Percentiles rank a stretch among this genome's conserved stretches.
phyloP scores from a whole-genome alignment of 2,113 vertebrate species.

The pig (Sus scrofa) region DNA sequence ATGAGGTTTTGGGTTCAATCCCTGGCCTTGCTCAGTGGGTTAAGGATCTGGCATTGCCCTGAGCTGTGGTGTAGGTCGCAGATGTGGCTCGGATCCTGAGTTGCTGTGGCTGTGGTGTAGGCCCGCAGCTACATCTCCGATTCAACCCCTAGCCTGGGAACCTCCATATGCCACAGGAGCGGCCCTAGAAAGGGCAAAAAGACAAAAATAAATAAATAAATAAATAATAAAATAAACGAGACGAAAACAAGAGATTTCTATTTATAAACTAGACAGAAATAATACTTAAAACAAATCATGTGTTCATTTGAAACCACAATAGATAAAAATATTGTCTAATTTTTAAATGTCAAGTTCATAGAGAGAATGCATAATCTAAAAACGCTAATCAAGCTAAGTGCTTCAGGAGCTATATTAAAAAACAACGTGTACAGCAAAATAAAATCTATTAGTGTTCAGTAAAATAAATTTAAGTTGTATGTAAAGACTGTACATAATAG shows the following conservation, averaged over 20 bases:
- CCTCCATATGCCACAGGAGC: no score
- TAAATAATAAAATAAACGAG: background rate
- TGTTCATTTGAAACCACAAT: slow-evolving; percentile 32
- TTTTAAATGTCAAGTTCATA: slow-evolving; percentile 52
- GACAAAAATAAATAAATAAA: no score
- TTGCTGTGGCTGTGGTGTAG: no score
- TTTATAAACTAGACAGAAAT: slow-evolving; percentile 32
- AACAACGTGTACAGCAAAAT: slow-evolving; percentile 57
- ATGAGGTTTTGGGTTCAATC: no score
- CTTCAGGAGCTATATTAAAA: slow-evolving; percentile 59
- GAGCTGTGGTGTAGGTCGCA: no score
- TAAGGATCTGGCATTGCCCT: no score
- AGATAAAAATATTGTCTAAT: slow-evolving; percentile 41
- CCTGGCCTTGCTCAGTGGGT: no score
- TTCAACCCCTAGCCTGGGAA: no score
- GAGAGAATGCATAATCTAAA: slow-evolving; percentile 22
- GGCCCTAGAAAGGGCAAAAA: no score
- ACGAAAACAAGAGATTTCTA: slow-evolving; percentile 25
- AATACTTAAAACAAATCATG: background rate
- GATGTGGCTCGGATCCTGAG: no score
- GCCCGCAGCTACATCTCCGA: no score
- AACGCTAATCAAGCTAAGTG: slow-evolving; percentile 46
- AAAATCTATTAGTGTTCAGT: slow-evolving; percentile 9
- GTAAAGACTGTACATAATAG: background rate
- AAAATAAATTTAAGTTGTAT: slow-evolving; percentile 61